phyloP scores from a whole-genome alignment of 2,797 vertebrate genomes.

The Gambelia wislizenii region DNA sequence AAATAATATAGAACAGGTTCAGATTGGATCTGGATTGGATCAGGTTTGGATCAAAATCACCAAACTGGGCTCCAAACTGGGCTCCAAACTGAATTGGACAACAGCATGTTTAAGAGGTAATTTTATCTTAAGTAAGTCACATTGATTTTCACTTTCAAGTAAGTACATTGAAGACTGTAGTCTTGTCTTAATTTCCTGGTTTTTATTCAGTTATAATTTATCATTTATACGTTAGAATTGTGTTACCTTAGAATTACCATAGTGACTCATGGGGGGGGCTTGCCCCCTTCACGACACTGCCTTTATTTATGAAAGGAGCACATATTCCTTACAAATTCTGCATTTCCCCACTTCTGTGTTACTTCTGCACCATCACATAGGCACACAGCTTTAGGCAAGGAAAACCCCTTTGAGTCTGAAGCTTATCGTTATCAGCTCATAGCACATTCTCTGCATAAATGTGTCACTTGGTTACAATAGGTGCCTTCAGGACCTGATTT shows the following conservation, averaged over 20 bases:
- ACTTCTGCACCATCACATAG: neutral
- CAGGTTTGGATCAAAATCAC: too few species aligned
- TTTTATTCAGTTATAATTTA: neutral
- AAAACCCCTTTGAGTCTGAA: neutral
- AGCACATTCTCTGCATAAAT: neutral
- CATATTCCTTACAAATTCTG: neutral
- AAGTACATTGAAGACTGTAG: neutral
- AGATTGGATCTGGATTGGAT: too few species aligned
- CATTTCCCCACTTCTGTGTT: neutral
- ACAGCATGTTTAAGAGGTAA: neutral
- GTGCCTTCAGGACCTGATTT: neutral
- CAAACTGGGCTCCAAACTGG: too few species aligned
- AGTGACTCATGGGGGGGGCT: neutral
- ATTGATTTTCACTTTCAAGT: neutral
- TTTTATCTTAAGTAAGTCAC: neutral
- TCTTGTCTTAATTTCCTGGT: neutral
- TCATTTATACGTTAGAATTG: neutral
- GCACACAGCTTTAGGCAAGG: neutral
- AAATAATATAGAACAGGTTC: too few species aligned
- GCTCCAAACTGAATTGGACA: neutral
- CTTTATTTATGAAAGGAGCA: neutral
- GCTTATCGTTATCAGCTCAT: constrained; percentile 4
- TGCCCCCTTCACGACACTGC: neutral
- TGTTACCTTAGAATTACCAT: neutral
- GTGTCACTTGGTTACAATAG: neutral